Conservation (phyloP, 2,888 invertebrate species). For the Drosophila lacicola region DNA sequence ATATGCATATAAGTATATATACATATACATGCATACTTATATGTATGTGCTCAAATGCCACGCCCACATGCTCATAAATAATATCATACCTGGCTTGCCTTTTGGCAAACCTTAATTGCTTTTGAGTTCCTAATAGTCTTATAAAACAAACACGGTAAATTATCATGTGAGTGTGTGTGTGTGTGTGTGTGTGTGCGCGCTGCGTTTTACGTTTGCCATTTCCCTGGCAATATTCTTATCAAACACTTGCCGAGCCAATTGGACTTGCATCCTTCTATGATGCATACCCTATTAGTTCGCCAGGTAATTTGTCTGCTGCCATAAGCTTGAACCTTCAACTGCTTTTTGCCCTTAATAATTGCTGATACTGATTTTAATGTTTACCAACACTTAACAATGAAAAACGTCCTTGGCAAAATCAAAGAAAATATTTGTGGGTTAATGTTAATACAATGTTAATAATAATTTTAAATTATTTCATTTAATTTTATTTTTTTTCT, state of each 20-base stretch:
- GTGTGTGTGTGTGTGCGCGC: conserved; percentile 3
- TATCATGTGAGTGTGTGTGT: conserved; percentile 37
- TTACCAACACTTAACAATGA: no score
- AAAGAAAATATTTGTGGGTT: no score
- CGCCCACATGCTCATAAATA: conserved; percentile 50
- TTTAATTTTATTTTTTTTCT: no score
- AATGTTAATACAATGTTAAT: no score
- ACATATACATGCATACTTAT: neutral
- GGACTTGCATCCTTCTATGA: conserved; percentile 13
- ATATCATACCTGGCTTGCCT: conserved; percentile 47
- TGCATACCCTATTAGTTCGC: conserved; percentile 19
- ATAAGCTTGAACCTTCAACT: neutral
- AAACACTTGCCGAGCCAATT: conserved; percentile 52
- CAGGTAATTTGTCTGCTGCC: neutral
- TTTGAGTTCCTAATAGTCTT: conserved; percentile 61
- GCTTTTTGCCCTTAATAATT: no score
- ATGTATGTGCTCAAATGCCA: conserved; percentile 7
- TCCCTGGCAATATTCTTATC: conserved; percentile 55
- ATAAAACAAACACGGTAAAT: conserved; percentile 66
- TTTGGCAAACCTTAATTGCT: conserved; percentile 61
- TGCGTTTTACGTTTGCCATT: conserved; percentile 25
- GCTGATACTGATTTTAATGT: no score
- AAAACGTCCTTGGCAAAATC: no score
- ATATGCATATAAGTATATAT: neutral
- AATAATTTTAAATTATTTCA: no score